phyloP scores from a whole-genome alignment of 2,797 vertebrate genomes.

The Argyrosomus regius region DNA sequence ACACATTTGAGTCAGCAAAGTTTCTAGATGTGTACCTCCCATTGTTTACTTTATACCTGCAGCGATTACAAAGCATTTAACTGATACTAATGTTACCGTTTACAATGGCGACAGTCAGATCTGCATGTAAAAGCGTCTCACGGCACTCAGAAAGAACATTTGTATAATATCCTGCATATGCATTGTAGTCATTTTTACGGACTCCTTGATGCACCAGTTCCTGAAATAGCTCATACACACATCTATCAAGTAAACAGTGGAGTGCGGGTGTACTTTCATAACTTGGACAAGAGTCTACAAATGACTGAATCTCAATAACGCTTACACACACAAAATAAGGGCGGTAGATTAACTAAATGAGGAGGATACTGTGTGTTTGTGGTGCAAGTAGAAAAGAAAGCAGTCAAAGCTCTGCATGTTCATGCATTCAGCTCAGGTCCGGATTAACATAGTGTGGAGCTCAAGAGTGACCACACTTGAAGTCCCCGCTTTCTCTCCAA shows the following conservation, averaged over 20 bases:
- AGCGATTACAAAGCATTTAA: not conserved
- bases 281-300: conserved; percentile 32
- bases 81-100: not conserved
- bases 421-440: not conserved
- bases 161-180: not conserved
- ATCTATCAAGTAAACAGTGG: conserved; percentile 1
- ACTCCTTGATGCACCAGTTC: not conserved
- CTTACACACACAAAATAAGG: conserved; percentile 10
- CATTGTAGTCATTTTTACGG: not conserved
- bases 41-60: not conserved
- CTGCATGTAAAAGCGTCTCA: not conserved
- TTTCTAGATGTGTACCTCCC: not conserved
- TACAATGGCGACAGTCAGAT: not conserved
- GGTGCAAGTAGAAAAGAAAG: not conserved
- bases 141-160: not conserved
- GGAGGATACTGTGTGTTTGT: conserved; percentile 10
- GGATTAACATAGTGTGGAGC: no score
- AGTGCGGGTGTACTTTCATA: conserved; percentile 20
- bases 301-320: conserved; percentile 28
- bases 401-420: conserved; percentile 16
- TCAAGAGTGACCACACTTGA: no score
- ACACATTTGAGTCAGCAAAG: not conserved
- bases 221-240: not conserved
- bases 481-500: no score
- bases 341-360: conserved; percentile 1